Conservation (phyloP, 2,888 invertebrate genomes). For the Alloscopus bannaensis region DNA sequence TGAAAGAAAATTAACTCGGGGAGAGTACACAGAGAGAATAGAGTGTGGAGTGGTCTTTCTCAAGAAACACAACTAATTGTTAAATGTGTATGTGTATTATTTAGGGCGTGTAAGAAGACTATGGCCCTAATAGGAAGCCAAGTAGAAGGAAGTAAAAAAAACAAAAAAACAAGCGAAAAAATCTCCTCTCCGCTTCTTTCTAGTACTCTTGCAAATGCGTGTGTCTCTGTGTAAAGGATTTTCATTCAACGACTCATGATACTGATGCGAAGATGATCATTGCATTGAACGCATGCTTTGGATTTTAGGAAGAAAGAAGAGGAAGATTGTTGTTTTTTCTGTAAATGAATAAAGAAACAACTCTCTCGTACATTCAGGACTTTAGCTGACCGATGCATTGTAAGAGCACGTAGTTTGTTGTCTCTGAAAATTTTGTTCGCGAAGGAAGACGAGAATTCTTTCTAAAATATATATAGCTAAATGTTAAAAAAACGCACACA, state of each 20-base stretch:
- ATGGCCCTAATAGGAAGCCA: slow-evolving; percentile 53
- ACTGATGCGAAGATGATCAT: too few species aligned
- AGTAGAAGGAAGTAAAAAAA: slow-evolving; percentile 40
- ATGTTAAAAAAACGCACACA: background rate
- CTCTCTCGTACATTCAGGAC: too few species aligned
- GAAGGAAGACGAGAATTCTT: too few species aligned
- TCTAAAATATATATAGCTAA: too few species aligned
- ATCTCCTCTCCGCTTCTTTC: background rate
- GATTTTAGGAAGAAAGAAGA: background rate
- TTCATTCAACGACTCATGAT: too few species aligned
- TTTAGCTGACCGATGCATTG: too few species aligned
- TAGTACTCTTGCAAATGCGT: too few species aligned
- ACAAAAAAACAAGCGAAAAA: background rate
- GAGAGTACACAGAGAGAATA: background rate
- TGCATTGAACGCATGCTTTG: too few species aligned
- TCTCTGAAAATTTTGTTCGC: too few species aligned
- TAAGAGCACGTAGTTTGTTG: too few species aligned
- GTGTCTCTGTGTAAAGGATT: too few species aligned
- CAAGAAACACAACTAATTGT: slow-evolving; percentile 19
- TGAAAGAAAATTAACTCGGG: background rate
- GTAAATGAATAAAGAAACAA: too few species aligned
- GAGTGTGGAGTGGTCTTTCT: background rate
- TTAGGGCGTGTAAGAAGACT: slow-evolving; percentile 54
- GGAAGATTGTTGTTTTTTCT: background rate
- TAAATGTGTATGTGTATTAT: slow-evolving; percentile 42